Evolutionary conservation across 1,140 invertebrate species (phyloP), one percentile per base, ranked within the genome.

Genomic region (Philotrypesis tridentata): DNA sequence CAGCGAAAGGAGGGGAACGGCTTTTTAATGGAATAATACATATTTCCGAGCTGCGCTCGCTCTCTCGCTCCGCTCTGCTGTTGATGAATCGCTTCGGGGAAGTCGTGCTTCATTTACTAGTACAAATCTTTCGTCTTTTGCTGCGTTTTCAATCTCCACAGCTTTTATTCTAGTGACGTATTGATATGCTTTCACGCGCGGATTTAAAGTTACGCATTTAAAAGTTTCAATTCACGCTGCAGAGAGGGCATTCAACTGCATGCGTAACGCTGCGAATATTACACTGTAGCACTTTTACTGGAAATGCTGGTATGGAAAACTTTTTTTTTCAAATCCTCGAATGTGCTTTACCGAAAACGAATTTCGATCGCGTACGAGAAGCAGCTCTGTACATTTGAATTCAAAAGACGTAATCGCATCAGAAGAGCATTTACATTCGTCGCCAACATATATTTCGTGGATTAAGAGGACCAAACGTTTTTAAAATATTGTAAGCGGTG

Each of bases 21-120:
- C 8, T 17, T 72, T 72, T 72, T 72, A 48, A 72, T 72, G 48
- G 70, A 48, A 72, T 72, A 5, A 48, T 48, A 72, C 48, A 72
- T 72, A 72, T 48, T 37, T 37, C 29, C 4, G 5, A 29, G 25
- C 6, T 31, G 21, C n/a, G n/a, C n/a, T n/a, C n/a, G n/a, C n/a
- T n/a, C n/a, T n/a, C n/a, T n/a, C n/a, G n/a, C n/a, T n/a, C n/a
- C n/a, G n/a, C n/a, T n/a, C 67, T 21, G n/a, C 29, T 8, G 27
- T 29, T 29, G 12, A 68, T 33, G 14, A 7, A 9, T 68, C 25
- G 55, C 55, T 60, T 60, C 9, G 33, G 14, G 12, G 12, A 60
- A 60, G 55, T 37, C 33, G 33, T 37, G 9, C 9, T 37, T 37
- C 33, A 37, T 37, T 37, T 37, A 9, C 33, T 37, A 9, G 33